A percentile compares a stretch with the other conserved stretches of the same genome.
These are phyloP conservation scores for Epinotia ramella DNA, from an alignment of 2,888 invertebrate genomes.

Conservation along the genomic window DNA sequence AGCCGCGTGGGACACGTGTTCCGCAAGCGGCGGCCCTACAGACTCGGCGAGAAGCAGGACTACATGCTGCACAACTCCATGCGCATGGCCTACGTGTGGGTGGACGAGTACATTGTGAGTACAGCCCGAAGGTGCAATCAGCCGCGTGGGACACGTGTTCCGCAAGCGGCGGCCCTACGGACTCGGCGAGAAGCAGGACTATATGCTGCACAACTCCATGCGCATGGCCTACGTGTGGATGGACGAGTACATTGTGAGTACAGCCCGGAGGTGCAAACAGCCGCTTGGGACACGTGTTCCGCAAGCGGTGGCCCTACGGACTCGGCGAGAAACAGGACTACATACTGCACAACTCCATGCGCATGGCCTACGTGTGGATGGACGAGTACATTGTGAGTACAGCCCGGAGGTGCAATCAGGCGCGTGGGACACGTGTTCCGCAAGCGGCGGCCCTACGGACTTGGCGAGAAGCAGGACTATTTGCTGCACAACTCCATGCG, in stretches of 20 bases:
- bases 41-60: slow-evolving; percentile 91
- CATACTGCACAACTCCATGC: too few relatives aligned
- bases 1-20: slow-evolving; percentile 98
- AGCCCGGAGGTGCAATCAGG: slow-evolving; percentile 73
- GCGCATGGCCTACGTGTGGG: slow-evolving; percentile 97
- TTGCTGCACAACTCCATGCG: slow-evolving; percentile 96
- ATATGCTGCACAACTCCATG: too few relatives aligned
- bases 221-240: too few relatives aligned
- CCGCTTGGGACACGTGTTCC: too few relatives aligned
- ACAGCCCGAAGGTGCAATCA: neutral
- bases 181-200: slow-evolving; percentile 91
- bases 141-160: slow-evolving; percentile 95
- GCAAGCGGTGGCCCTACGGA: too few relatives aligned
- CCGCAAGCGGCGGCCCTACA: slow-evolving; percentile 96
- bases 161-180: slow-evolving; percentile 97
- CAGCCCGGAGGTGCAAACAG: too few relatives aligned
- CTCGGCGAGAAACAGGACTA: too few relatives aligned
- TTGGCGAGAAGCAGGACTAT: slow-evolving; percentile 92
- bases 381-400: too few relatives aligned
- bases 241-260: too few relatives aligned
- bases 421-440: slow-evolving; percentile 98
- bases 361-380: too few relatives aligned
- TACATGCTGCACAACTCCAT: slow-evolving; percentile 96
- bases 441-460: slow-evolving; percentile 95
- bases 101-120: slow-evolving; percentile 95